Evolutionary conservation across 2,113 vertebrate species (phyloP), one percentile per base, ranked within the genome.

Genomic region (Herpailurus yagouaroundi): DNA sequence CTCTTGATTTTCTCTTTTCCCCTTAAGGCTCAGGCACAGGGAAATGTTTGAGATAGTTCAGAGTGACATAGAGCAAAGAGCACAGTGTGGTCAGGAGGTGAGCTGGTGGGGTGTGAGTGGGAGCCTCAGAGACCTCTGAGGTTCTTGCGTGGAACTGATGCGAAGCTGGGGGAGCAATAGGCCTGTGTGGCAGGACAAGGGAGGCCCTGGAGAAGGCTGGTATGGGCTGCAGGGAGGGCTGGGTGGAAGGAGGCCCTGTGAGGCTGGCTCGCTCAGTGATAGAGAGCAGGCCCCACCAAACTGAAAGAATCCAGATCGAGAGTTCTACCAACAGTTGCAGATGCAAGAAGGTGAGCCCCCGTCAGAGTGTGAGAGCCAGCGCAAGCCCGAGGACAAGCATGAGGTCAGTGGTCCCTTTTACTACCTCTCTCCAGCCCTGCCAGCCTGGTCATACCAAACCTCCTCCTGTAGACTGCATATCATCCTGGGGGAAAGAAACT

Each of bases 21-120:
- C 10, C 31, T 7, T 57, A 36, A 69, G 66, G 11, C 55, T 86
- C 41, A 2, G 38, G n/a, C 4, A 45, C 18, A 31, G 48, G 63
- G 4, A 66, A 25, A 45, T 63, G 13, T n/a, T 91, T 83, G 38
- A 74, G 66, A 13, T 1, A 71, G 29, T 38, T 19, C 25, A 91
- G 4, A 93, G 31, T 38, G 82, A 89, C 8, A 2, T 0, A 31
- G 7, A 18, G 25, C 3, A n/a, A 83, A 66, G 25, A 76, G 25
- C 11, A 33, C 14, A 50, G 3, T 8, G 27, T 19, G 5, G 27
- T 73, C 48, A 86, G 71, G 33, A 25, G 15, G 9, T 4, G 16
- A 8, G 6, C 4, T 31, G 55, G 6, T n/a, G 19, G 23, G 23
- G 4, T 38, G 4, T 1, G 1, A 8, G 4, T 45, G 14, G 14